Evolutionary conservation across 2,113 vertebrate species (phyloP).

Genomic region (Myrmophylax atrothorax): DNA sequence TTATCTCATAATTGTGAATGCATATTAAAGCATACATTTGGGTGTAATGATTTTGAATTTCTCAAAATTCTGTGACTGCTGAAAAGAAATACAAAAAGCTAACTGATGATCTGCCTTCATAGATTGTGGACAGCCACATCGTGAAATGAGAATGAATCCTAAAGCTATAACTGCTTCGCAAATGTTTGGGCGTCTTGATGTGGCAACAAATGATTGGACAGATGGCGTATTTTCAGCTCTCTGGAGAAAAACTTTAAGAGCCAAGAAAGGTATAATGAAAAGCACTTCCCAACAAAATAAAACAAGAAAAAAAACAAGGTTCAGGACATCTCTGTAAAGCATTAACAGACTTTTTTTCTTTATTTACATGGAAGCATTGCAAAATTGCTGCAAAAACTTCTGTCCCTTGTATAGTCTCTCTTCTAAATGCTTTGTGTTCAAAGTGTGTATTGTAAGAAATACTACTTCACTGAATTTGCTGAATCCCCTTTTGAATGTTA

Average conservation of each 20-base stretch:
- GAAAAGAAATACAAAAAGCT: background rate
- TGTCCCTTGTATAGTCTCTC: background rate
- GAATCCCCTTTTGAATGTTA: background rate
- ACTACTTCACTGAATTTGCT: background rate
- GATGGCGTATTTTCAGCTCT: slow-evolving; percentile 96
- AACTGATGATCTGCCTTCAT: background rate
- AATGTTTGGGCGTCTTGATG: slow-evolving; percentile 96
- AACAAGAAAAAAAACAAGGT: background rate
- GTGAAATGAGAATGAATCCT: slow-evolving; percentile 98
- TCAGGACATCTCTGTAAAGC: background rate
- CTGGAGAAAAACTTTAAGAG: slow-evolving; percentile 94
- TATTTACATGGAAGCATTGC: background rate
- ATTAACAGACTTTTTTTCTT: background rate
- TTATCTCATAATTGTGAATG: background rate
- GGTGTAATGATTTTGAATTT: background rate
- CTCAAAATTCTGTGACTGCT: background rate
- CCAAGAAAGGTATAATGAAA: slow-evolving; percentile 87
- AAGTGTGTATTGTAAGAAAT: background rate
- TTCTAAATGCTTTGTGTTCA: background rate
- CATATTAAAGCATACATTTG: background rate
- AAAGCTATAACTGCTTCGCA: slow-evolving; percentile 96
- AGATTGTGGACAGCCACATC: slow-evolving; percentile 93
- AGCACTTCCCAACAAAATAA: background rate
- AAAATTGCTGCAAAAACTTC: background rate
- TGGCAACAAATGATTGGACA: slow-evolving; percentile 97